A percentile compares a stretch with the other conserved stretches of the same genome.
These are phyloP conservation scores for Hydrocynus forskahlii DNA, from an alignment of 2,797 vertebrate species.

Conservation along the genomic window DNA sequence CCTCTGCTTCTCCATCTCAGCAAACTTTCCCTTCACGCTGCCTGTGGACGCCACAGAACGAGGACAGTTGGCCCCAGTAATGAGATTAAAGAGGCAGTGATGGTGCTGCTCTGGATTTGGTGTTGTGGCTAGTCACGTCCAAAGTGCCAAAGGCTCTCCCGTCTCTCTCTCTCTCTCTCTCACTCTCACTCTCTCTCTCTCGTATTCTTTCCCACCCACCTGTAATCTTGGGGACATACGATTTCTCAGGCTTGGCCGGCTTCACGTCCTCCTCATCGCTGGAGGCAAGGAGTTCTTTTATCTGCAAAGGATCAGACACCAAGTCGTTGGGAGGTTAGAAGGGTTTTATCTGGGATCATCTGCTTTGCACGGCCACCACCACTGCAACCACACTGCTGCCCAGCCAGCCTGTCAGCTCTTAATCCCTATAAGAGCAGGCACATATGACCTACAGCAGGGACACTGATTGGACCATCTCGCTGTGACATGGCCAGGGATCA, in stretches of 20 bases:
- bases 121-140: neutral
- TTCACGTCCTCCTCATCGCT: conserved; percentile 92
- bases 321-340: conserved; percentile 66
- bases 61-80: conserved; percentile 51
- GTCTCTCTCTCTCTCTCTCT: neutral
- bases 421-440: conserved; percentile 76
- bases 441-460: conserved; percentile 66
- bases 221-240: conserved; percentile 97
- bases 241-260: conserved; percentile 87
- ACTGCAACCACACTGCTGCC: conserved; percentile 75
- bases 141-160: too few relatives aligned
- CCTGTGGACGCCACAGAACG: conserved; percentile 74
- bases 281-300: conserved; percentile 95
- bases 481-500: conserved; percentile 67
- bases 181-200: neutral
- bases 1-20: conserved; percentile 97
- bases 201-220: conserved; percentile 76
- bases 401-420: conserved; percentile 67
- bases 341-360: conserved; percentile 79
- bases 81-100: conserved; percentile 43
- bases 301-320: conserved; percentile 79
- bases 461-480: conserved; percentile 70
- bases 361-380: conserved; percentile 63
- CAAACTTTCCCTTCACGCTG: conserved; percentile 98
- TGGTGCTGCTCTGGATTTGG: neutral